These are phyloP conservation scores for Phragmatobia fuliginosa DNA, from an alignment of 2,888 invertebrate species.

Conservation along the genomic window DNA sequence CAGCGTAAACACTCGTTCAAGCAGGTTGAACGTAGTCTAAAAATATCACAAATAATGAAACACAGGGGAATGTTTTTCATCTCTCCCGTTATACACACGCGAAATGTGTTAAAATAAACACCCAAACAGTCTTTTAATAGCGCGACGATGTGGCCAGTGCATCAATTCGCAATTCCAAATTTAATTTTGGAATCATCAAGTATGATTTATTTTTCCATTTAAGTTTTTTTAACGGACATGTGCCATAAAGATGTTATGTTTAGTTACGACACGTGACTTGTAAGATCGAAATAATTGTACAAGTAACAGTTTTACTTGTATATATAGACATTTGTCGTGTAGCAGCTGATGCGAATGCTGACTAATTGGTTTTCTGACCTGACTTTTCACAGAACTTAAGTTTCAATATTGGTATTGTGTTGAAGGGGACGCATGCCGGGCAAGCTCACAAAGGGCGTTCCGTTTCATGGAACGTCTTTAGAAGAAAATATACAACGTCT, in stretches of 20 bases:
- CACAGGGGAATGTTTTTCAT: constrained; percentile 86
- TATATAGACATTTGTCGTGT: constrained; percentile 53
- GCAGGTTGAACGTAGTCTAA: constrained; percentile 83
- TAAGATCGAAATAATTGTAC: constrained; percentile 60
- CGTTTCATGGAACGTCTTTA: constrained; percentile 78
- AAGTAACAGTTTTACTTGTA: constrained; percentile 61
- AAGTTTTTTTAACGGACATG: constrained; percentile 65
- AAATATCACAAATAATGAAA: constrained; percentile 85
- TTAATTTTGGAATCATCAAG: constrained; percentile 73
- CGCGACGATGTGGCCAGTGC: constrained; percentile 80
- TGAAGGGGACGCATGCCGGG: constrained; percentile 60
- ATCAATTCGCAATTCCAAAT: constrained; percentile 78
- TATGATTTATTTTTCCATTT: constrained; percentile 78
- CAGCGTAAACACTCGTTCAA: constrained; percentile 80
- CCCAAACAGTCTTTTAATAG: constrained; percentile 83
- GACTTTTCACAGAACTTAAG: constrained; percentile 66
- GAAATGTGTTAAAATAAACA: constrained; percentile 86
- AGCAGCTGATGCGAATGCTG: constrained; percentile 66
- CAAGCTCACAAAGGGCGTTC: constrained; percentile 73
- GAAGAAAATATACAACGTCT: constrained; percentile 73
- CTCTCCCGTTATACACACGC: constrained; percentile 83
- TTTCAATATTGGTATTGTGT: constrained; percentile 62
- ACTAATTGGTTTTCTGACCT: constrained; percentile 72
- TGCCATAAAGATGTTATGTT: constrained; percentile 70
- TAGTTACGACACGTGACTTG: constrained; percentile 63